Base-by-base conservation (phyloP, 2,888 invertebrate species). In the Trissolcus brochymenae region DNA sequence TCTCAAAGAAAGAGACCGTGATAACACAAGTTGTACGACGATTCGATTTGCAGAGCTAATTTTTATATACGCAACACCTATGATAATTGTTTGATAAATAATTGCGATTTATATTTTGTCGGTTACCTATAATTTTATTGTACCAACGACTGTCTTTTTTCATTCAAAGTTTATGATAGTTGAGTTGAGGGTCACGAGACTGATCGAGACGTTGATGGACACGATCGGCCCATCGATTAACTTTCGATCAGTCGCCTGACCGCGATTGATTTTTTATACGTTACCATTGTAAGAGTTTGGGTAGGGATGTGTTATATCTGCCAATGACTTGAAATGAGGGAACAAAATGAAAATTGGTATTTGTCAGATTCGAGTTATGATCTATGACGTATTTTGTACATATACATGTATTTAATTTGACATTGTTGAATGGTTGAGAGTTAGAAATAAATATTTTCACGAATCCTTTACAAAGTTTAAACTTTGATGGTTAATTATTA, bases 151-250 rank as follows among this genome's bases (percentile, higher is more conserved):
- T 75, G 75, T 75, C 57, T 64, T 75, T 72, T 73, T 74, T 51
- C 61, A 78, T 78, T 78, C 49, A 71, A 70, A 74, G 78, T 78
- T 71, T 78, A 78, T 35, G 71, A 66, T 70, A 57, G 74, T 71
- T 78, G 62, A 68, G 71, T 78, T 78, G 56, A 46, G 35, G 75
- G 50, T 14, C 50, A 25, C 64, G 41, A 9, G 64, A 54, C 41
- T 64, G 59, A 57, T 68, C 64, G 54, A 59, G 64, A 59, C 68
- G 9, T n/a, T 29, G 68, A 64, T 68, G 19, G 40, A 67, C 49
- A 16, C 68, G 68, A 64, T 75, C 64, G 64, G 54, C 64, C 59
- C 59, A 64, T 62, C 67, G 62, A 51, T n/a, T 9, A 49, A 25
- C 3, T 67, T 67, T 64, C 35, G 62, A 62, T 62, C 41, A 59